Evolutionary conservation across 2,113 vertebrate species (phyloP).

Genomic region (Origma solitaria): DNA sequence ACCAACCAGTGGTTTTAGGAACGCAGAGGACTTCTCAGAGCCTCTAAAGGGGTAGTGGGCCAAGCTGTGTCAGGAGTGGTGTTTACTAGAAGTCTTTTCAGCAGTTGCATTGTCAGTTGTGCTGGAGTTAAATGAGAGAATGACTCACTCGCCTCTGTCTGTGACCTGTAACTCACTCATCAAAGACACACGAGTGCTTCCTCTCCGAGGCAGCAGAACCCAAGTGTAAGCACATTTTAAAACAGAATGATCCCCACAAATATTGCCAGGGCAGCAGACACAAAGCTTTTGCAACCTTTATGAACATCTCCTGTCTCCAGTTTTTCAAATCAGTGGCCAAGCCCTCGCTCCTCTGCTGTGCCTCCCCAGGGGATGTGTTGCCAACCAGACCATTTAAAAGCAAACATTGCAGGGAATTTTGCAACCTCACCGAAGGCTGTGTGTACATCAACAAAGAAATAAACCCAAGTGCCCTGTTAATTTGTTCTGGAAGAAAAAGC

Average conservation of each 20-base stretch:
- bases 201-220: background rate
- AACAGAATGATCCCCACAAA: background rate
- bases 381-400: conserved; percentile 17
- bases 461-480: background rate
- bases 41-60: background rate
- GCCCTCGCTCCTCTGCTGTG: background rate
- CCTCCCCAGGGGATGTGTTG: background rate
- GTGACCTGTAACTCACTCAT: conserved; percentile 4
- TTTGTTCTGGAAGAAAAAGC: background rate
- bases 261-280: background rate
- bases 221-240: background rate
- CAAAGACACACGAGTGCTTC: background rate
- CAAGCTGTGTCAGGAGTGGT: background rate
- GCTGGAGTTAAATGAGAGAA: background rate
- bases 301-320: background rate
- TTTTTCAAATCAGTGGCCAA: background rate
- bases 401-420: conserved; percentile 42
- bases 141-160: conserved; percentile 26
- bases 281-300: background rate
- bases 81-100: background rate
- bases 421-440: background rate
- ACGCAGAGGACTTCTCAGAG: background rate
- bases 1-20: background rate
- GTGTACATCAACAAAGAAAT: background rate
- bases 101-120: background rate